Percentiles rank a stretch among this genome's conserved stretches.
These are phyloP conservation scores for Sesia bembeciformis DNA, from an alignment of 2,888 invertebrate species.

Conservation along the genomic window DNA sequence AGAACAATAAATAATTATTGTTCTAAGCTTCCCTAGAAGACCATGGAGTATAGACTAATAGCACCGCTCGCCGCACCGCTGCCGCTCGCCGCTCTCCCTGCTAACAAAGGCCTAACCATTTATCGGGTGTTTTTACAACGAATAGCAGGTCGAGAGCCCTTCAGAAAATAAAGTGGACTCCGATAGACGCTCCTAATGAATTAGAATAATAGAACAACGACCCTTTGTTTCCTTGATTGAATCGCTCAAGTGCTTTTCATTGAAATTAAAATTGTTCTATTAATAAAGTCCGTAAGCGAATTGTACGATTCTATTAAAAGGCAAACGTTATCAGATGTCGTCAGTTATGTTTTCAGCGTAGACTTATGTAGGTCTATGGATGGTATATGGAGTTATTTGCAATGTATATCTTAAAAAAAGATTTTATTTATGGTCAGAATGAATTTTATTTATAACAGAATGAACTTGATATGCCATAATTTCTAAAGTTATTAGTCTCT, in stretches of 20 bases:
- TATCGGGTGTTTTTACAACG: constrained; percentile 1
- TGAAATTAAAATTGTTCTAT: not conserved
- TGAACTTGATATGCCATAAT: too few species aligned
- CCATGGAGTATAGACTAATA: too few species aligned
- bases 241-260: constrained; percentile 1
- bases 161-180: constrained; percentile 24
- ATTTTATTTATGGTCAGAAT: too few species aligned
- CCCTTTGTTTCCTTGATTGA: constrained; percentile 13
- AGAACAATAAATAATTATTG: too few species aligned
- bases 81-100: not conserved
- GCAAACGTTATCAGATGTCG: not conserved
- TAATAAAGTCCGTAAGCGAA: not conserved
- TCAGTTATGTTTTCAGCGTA: not conserved
- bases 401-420: too few species aligned
- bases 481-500: too few species aligned
- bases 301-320: not conserved
- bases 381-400: too few species aligned
- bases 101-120: not conserved
- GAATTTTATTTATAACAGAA: too few species aligned
- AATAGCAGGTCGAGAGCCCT: constrained; percentile 13
- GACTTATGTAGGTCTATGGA: too few species aligned
- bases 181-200: constrained; percentile 19
- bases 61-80: not conserved
- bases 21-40: too few species aligned
- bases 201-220: constrained; percentile 25